These are phyloP conservation scores for Diadegma fenestrale DNA, from an alignment of 2,888 invertebrate genomes.

Conservation along the genomic window DNA sequence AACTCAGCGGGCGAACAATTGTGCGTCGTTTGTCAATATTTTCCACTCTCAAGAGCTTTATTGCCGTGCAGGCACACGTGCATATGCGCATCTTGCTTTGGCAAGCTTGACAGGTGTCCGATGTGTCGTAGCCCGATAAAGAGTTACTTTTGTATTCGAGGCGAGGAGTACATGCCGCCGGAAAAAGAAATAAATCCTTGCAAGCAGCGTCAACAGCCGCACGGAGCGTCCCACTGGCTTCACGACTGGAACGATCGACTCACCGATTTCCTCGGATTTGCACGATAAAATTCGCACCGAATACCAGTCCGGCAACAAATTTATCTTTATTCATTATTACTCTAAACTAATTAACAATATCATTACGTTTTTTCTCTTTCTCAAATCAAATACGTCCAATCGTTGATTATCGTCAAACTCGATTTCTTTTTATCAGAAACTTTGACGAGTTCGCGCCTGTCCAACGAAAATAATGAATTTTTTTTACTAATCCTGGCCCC, in stretches of 20 bases:
- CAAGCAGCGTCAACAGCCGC: constrained; percentile 84
- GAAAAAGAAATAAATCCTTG: constrained; percentile 83
- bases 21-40: constrained; percentile 94
- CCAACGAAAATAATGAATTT: background rate
- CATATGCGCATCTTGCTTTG: constrained; percentile 92
- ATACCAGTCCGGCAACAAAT: background rate
- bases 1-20: constrained; percentile 87
- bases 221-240: constrained; percentile 84
- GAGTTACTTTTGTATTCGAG: constrained; percentile 93
- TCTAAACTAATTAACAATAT: constrained; percentile 2
- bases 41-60: constrained; percentile 91
- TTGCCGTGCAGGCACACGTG: constrained; percentile 95
- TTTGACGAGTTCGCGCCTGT: background rate
- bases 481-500: background rate
- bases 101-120: constrained; percentile 93
- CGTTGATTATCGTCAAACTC: background rate
- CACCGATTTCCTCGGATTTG: constrained; percentile 91
- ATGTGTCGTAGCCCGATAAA: constrained; percentile 94
- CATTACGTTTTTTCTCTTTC: background rate
- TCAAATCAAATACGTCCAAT: constrained; percentile 16
- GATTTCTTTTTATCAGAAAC: background rate
- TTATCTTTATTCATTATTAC: constrained; percentile 11
- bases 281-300: constrained; percentile 83
- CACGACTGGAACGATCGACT: constrained; percentile 90
- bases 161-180: constrained; percentile 90